Percentiles rank a stretch among this genome's conserved stretches.
Evolutionary conservation across 1,140 invertebrate species (phyloP).

Genomic region (Lutraria rhynchaena): DNA sequence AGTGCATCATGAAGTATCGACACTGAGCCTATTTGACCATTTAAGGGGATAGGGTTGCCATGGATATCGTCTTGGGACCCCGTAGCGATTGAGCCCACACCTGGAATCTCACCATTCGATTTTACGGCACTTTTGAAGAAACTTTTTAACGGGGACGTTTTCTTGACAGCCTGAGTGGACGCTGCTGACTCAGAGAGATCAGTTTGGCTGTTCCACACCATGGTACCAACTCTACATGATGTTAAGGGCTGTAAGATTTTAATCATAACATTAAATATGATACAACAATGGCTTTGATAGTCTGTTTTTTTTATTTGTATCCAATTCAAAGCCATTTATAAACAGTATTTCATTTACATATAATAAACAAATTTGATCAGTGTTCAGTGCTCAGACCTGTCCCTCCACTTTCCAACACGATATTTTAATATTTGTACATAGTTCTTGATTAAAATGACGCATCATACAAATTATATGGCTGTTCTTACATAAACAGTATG

Average conservation of each 20-base stretch:
- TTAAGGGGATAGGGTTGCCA: constrained; percentile 82
- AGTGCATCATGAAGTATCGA: constrained; percentile 84
- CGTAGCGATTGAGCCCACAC: constrained; percentile 83
- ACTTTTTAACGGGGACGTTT: constrained; percentile 65
- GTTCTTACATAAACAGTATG: no score
- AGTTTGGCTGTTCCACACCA: constrained; percentile 28
- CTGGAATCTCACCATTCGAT: constrained; percentile 77
- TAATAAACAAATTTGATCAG: no score
- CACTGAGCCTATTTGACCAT: constrained; percentile 84
- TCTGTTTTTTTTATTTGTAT: no score
- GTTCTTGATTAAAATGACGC: no score
- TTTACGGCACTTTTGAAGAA: constrained; percentile 63
- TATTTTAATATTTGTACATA: no score
- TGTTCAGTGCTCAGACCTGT: no score
- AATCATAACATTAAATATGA: no score
- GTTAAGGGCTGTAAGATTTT: constrained; percentile 82
- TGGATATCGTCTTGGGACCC: constrained; percentile 85
- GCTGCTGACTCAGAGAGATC: neutral
- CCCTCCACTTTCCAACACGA: no score
- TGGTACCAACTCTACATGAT: constrained; percentile 83
- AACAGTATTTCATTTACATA: no score
- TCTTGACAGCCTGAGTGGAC: constrained; percentile 54
- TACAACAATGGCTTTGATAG: no score
- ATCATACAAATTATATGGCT: no score
- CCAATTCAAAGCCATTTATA: no score